Evolutionary conservation across 2,113 vertebrate genomes (phyloP).

Genomic region (Poeciliopsis retropinna): DNA sequence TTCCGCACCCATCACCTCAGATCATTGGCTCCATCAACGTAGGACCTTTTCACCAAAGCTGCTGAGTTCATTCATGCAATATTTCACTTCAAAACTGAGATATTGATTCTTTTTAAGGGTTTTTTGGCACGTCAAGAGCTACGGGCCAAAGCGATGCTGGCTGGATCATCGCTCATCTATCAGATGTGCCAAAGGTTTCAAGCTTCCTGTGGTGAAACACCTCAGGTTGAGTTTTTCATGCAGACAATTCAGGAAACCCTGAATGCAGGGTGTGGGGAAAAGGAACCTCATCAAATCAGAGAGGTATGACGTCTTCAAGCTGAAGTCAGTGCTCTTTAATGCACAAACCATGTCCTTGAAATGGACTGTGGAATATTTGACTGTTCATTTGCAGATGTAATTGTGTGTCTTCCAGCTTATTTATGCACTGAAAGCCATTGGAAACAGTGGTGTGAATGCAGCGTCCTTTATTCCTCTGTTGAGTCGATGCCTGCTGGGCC

Average conservation of each 20-base stretch:
- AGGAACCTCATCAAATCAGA: constrained; percentile 23
- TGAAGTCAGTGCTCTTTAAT: neutral
- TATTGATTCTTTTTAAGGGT: constrained; percentile 68
- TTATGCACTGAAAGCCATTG: constrained; percentile 83
- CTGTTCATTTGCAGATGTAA: constrained; percentile 1
- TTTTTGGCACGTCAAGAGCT: constrained; percentile 76
- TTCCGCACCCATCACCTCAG: constrained; percentile 78
- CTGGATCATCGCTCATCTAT: constrained; percentile 81
- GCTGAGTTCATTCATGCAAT: neutral
- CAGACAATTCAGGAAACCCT: constrained; percentile 73
- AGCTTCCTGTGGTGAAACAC: constrained; percentile 68
- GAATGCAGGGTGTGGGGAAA: constrained; percentile 66
- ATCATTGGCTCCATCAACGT: constrained; percentile 83
- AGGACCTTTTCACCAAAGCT: constrained; percentile 47
- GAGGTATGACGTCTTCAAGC: constrained; percentile 10
- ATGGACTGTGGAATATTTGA: neutral
- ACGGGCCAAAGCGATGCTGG: constrained; percentile 76
- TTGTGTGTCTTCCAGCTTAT: constrained; percentile 71
- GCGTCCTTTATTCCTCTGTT: constrained; percentile 69
- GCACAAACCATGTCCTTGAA: neutral
- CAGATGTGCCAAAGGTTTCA: constrained; percentile 77
- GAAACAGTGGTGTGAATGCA: constrained; percentile 82
- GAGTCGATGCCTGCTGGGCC: constrained; percentile 67
- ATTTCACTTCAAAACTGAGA: neutral
- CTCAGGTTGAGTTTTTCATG: constrained; percentile 80